Evolutionary conservation across 2,888 invertebrate species (phyloP), one percentile per base, ranked within the genome.

Genomic region (Sinohyriopsis cumingii): DNA sequence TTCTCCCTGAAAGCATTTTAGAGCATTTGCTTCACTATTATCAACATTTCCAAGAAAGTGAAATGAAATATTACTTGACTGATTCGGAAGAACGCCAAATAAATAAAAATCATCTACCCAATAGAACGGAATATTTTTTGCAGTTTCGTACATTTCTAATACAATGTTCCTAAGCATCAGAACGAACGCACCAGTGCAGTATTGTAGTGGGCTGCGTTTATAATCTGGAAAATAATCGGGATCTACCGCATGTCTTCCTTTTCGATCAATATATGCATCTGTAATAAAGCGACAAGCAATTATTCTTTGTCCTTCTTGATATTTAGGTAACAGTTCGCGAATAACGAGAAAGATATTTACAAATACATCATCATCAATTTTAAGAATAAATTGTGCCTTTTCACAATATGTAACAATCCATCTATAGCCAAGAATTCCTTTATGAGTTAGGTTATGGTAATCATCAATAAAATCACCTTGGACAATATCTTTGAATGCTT

Each of bases 351-450:
- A 82, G 1, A 81, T 75, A 68, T 84, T 79, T 15, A 84, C 65
- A 64, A 81, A 83, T 61, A 82, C 73, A 63, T 84, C 83, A 59
- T 84, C 84, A 45, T 84, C 84, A 12, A 76, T 73, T 69, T 84
- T 84, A 3, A 83, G 60, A n/a, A 82, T 70, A 59, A 78, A 74
- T 55, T 80, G 66, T 19, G 80, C 77, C 45, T 80, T 72, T 9
- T 59, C 59, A 68, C 84, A 84, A 69, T 79, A 75, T 59, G 78
- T 71, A 33, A 72, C 75, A n/a, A 81, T 68, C 84, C 84, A 83
- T 9, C 80, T 63, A 63, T 78, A n/a, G n/a, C n/a, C n/a, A n/a
- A n/a, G n/a, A n/a, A n/a, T n/a, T n/a, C n/a, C n/a, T n/a, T n/a
- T n/a, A n/a, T n/a, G n/a, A n/a, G n/a, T n/a, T n/a, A n/a, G n/a